phyloP scores from a whole-genome alignment of 2,888 invertebrate genomes.

The Temnothorax rugatulus region DNA sequence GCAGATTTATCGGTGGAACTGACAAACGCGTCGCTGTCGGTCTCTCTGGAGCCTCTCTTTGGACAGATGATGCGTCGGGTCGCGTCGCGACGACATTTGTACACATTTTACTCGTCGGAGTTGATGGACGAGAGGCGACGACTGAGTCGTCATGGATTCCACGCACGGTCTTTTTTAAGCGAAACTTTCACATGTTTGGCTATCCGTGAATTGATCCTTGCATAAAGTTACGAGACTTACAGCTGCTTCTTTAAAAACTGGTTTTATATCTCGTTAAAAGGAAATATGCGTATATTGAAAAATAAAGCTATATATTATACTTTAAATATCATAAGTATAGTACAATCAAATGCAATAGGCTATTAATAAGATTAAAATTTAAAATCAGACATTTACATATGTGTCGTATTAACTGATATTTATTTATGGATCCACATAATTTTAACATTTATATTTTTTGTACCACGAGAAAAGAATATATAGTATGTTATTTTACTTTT shows the following conservation, averaged over 20 bases:
- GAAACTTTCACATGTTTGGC: not conserved
- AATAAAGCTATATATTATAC: not conserved
- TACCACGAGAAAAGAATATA: not conserved
- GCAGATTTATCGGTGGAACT: constrained; percentile 30
- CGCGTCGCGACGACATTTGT: constrained; percentile 34
- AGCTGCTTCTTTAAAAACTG: not conserved
- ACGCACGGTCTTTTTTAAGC: constrained; percentile 4
- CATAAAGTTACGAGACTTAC: not conserved
- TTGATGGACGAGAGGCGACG: not conserved
- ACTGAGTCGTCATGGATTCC: constrained; percentile 8
- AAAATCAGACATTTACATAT: not conserved
- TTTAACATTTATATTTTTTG: constrained; percentile 3
- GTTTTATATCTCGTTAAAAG: not conserved
- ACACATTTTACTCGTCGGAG: not conserved
- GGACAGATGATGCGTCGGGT: constrained; percentile 21
- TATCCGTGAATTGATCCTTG: not conserved
- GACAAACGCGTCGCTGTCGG: constrained; percentile 4
- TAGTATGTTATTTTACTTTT: not conserved
- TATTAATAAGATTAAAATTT: not conserved
- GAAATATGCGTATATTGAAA: not conserved
- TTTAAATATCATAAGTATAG: not conserved
- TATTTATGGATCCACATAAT: not conserved
- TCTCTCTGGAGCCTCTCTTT: not conserved
- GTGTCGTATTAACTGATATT: constrained; percentile 1
- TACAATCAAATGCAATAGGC: not conserved